Evolutionary conservation across 30 jellyfish, hydroid and myxozoan genomes (phyloP).

Genomic region (Cassiopea xamachana): DNA sequence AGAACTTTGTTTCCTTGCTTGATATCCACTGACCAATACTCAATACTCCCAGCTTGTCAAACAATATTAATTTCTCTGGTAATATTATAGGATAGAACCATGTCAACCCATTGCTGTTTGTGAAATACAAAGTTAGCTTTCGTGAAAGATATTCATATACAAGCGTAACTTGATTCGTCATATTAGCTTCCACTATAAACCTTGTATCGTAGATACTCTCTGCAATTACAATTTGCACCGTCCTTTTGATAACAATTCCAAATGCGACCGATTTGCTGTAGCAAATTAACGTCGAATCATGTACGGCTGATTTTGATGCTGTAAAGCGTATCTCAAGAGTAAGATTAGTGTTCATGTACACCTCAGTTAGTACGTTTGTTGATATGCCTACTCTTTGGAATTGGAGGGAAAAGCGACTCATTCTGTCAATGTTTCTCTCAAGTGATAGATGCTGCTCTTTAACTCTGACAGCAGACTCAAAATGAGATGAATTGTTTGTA

Average conservation of each 20-base stretch:
- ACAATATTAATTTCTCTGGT: slow-evolving; percentile 9
- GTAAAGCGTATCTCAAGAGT: slow-evolving; percentile 49
- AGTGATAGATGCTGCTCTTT: slow-evolving; percentile 1
- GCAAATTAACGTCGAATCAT: slow-evolving; percentile 30
- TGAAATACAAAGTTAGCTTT: slow-evolving; percentile 35
- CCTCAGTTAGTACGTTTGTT: slow-evolving; percentile 43
- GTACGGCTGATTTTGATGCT: slow-evolving; percentile 22
- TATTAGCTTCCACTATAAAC: slow-evolving; percentile 23
- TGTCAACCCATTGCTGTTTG: slow-evolving; percentile 44
- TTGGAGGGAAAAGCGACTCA: background rate
- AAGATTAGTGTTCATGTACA: slow-evolving; percentile 15
- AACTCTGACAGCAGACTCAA: slow-evolving; percentile 35
- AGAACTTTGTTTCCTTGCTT: slow-evolving; percentile 32
- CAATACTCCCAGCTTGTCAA: slow-evolving; percentile 50
- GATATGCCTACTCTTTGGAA: slow-evolving; percentile 63
- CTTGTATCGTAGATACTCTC: slow-evolving; percentile 50
- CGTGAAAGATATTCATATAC: slow-evolving; percentile 27
- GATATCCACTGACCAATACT: slow-evolving; percentile 72
- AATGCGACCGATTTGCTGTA: slow-evolving; percentile 41
- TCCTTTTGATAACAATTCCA: slow-evolving; percentile 40
- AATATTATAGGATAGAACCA: slow-evolving; percentile 42
- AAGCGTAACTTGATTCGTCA: slow-evolving; percentile 55
- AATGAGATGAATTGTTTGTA: background rate
- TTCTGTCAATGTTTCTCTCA: background rate
- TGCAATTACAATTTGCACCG: slow-evolving; percentile 45